phyloP scores from a whole-genome alignment of 2,113 vertebrate genomes.

The Antennarius striatus region DNA sequence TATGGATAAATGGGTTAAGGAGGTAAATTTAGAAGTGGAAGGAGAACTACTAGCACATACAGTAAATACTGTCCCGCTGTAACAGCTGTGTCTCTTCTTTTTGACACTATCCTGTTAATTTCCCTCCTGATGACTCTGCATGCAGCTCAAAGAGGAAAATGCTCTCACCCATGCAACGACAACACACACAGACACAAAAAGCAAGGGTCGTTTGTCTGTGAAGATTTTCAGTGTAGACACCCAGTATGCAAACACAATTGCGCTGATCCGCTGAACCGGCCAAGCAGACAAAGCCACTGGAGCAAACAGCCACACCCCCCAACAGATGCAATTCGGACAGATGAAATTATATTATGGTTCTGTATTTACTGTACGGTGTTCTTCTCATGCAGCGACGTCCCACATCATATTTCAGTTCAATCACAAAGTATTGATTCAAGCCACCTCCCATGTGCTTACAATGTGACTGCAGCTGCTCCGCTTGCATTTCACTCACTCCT shows the following conservation, averaged over 20 bases:
- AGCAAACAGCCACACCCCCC: slow-evolving; percentile 47
- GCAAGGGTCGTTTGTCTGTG: slow-evolving; percentile 20
- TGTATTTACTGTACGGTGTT: not conserved
- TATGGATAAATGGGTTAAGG: too few relatives aligned
- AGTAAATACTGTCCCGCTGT: slow-evolving; percentile 9
- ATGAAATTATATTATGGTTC: not conserved
- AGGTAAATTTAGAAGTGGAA: too few relatives aligned
- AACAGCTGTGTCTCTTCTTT: slow-evolving; percentile 14
- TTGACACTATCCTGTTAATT: slow-evolving; percentile 12
- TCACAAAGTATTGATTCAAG: not conserved
- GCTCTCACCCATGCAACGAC: slow-evolving; percentile 18
- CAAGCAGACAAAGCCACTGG: slow-evolving; percentile 54
- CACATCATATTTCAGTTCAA: not conserved
- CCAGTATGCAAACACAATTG: slow-evolving; percentile 53
- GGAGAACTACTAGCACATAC: slow-evolving; percentile 5
- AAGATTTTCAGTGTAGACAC: slow-evolving; percentile 34
- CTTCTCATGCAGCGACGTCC: not conserved
- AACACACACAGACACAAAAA: slow-evolving; percentile 17
- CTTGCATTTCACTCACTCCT: not conserved
- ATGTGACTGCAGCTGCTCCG: slow-evolving; percentile 1
- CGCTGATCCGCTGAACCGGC: slow-evolving; percentile 44
- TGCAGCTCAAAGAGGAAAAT: slow-evolving; percentile 15
- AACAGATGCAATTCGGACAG: not conserved
- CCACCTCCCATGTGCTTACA: not conserved
- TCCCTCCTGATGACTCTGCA: slow-evolving; percentile 4